Conservation (phyloP, 2,888 invertebrate species). For the Metopia argyrocephala region DNA sequence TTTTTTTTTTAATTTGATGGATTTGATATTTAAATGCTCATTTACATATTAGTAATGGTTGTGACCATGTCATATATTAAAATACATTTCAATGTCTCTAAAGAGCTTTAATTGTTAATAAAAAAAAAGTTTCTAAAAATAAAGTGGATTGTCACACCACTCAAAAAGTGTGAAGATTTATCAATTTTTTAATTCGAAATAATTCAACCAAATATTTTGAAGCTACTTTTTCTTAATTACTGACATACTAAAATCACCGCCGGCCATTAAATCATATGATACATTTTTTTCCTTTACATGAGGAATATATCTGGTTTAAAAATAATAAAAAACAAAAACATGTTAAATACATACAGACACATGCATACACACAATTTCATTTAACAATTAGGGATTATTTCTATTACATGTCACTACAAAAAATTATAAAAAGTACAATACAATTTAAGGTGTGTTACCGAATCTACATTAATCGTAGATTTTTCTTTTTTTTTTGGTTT, state of each 20-base stretch:
- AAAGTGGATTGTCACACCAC: slow-evolving; percentile 68
- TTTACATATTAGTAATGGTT: slow-evolving; percentile 49
- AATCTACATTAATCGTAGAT: slow-evolving; percentile 40
- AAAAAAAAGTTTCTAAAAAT: slow-evolving; percentile 41
- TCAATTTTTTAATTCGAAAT: slow-evolving; percentile 60
- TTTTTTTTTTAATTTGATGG: slow-evolving; percentile 47
- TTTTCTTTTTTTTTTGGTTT: slow-evolving; percentile 18
- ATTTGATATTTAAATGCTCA: slow-evolving; percentile 54
- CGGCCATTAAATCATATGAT: slow-evolving; percentile 66
- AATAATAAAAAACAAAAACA: slow-evolving; percentile 11
- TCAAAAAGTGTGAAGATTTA: slow-evolving; percentile 69
- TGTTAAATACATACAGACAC: slow-evolving; percentile 30
- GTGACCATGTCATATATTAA: slow-evolving; percentile 49
- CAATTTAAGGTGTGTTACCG: slow-evolving; percentile 65
- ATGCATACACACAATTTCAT: slow-evolving; percentile 43
- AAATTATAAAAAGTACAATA: slow-evolving; percentile 30
- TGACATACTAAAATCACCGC: slow-evolving; percentile 72
- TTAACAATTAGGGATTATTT: slow-evolving; percentile 60
- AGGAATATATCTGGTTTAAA: slow-evolving; percentile 50
- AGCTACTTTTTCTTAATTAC: slow-evolving; percentile 76
- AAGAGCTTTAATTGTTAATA: slow-evolving; percentile 57
- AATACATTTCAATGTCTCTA: slow-evolving; percentile 19
- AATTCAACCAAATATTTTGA: slow-evolving; percentile 41
- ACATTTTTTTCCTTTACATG: slow-evolving; percentile 35
- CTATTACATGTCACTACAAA: slow-evolving; percentile 11